Base-by-base conservation (phyloP, 1,140 invertebrate species). In the Meloidogyne exigua region DNA sequence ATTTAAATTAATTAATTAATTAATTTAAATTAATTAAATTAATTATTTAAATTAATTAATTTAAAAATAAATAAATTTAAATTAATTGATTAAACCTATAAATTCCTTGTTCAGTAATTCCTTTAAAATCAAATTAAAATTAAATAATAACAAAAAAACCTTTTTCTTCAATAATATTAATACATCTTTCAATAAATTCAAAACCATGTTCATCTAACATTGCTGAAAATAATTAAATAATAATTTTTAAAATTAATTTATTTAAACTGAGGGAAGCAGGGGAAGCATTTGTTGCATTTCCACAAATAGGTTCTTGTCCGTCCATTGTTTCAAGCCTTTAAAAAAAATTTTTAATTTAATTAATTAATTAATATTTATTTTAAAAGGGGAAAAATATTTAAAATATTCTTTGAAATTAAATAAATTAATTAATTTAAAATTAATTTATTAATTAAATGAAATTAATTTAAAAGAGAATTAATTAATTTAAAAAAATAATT, bases 41-140 rank as follows among this genome's bases (percentile, higher is more conserved):
- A 44, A 11, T 44, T 18, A 49, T 49, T 49, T 18, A 18, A 18
- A 21, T 26, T 32, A n/a, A n/a, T n/a, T 2, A 68, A 68, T 1
- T 12, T 21, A 32, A 21, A 13, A 26, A 36, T 32, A 36, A 25
- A 28, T 32, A 39, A 7, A 39, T 39, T 39, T 39, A 32, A 32
- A 32, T 32, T 32, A 32, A 32, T 39, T 39, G 10, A 39, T 39
- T 39, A 39, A 39, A 70, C 23, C 76, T 26, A 86, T 96, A 96
- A 36, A 96, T 89, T 36, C 94, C 94, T 88, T 98, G 94, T 84
- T 98, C 95, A 87, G 95, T 93, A 62, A 98, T 89, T 15, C 95
- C 91, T 91, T 76, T 7, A 25, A 28, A n/a, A 42, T 76, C 49
- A 73, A 21, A 42, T 15, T 23, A 81, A 28, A 21, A 5, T n/a